Percentiles rank a stretch among this genome's conserved stretches.
Evolutionary conservation across 2,113 vertebrate species (phyloP).

Genomic region (Cyanoramphus novaezelandiae): DNA sequence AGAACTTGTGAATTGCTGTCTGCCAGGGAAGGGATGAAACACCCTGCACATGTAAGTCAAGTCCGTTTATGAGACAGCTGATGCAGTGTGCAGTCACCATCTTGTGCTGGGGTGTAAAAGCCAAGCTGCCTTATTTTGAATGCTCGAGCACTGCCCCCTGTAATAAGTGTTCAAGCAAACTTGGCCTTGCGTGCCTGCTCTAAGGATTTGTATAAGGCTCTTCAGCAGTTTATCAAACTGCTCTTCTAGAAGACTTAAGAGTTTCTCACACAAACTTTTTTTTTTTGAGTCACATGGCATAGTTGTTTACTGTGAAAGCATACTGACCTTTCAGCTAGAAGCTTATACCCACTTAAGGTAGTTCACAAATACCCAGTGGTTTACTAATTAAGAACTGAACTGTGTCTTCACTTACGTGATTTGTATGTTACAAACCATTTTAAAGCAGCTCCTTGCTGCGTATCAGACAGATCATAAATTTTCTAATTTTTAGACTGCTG

Average conservation of each 20-base stretch:
- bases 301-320: not conserved
- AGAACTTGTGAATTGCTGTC: not conserved
- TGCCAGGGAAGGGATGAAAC: not conserved
- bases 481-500: not conserved
- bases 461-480: not conserved
- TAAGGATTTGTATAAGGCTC: not conserved
- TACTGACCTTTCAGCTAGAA: not conserved
- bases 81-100: accelerated
- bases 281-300: not conserved
- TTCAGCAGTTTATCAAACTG: not conserved
- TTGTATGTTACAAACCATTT: not conserved
- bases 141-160: not conserved
- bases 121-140: not conserved
- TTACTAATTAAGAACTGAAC: not conserved
- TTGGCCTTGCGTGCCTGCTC: not conserved
- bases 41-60: accelerated
- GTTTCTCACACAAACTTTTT: not conserved
- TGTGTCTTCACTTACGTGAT: not conserved
- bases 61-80: not conserved
- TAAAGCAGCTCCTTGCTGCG: not conserved
- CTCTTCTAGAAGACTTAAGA: not conserved
- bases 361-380: not conserved
- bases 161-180: not conserved
- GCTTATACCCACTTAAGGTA: not conserved
- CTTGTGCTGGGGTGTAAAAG: not conserved